Base-by-base conservation (phyloP, 1,140 invertebrate species). In the Drosophila ironensis region DNA sequence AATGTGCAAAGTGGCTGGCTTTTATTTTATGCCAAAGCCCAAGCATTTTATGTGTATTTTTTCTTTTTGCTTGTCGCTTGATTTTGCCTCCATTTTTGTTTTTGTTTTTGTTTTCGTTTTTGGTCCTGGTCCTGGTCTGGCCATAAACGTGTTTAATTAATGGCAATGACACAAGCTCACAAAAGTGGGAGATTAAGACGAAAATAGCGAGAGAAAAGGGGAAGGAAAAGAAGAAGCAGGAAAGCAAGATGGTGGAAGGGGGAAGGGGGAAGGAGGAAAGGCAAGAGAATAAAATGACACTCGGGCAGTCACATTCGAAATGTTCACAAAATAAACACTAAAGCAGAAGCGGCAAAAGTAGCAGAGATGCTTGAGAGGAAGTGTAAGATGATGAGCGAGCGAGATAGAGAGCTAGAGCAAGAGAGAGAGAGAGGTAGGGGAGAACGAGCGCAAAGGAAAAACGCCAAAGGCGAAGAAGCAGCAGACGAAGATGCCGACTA, bases 91-190 rank as follows among this genome's bases (percentile, higher is more conserved):
- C n/a, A 19, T 35, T 24, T 11, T 0, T 35, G 4, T 20, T 25
- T 25, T 8, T n/a, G 14, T 27, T 42, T 5, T 40, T 48, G 16
- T 48, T 24, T n/a, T 59, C 33, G 35, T 37, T 17, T 61, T 40
- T 60, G 30, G 30, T 40, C 41, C 50, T 61, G 40, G 52, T 35
- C 37, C 59, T 56, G 24, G 14, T 22, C 27, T 30, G 38, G 40
- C 67, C 52, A 81, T 81, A 80, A 84, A 86, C 72, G 74, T 86
- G 80, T 86, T 86, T 84, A 84, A 84, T 84, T 84, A 84, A 84
- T 78, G 80, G 69, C 71, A 81, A 72, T 72, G 71, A 72, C 60
- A 78, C 41, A 78, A 28, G 54, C 51, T 66, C 52, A 57, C 33
- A 48, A 45, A 61, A 61, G 52, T 63, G 63, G 63, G 40, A 37